phyloP scores from a whole-genome alignment of 2,797 vertebrate genomes.

The Heterohyrax brucei region DNA sequence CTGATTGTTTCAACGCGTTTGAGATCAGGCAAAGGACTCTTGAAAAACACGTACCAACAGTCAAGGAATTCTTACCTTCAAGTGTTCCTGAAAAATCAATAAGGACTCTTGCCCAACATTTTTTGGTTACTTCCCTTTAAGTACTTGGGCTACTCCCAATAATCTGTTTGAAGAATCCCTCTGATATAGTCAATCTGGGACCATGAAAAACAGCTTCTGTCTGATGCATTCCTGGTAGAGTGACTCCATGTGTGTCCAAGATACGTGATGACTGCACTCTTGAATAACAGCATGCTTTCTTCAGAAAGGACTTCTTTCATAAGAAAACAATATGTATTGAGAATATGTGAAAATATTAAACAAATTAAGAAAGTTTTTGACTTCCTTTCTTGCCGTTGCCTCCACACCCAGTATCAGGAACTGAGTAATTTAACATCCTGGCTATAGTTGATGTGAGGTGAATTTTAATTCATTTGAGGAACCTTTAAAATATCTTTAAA shows the following conservation, averaged over 20 bases:
- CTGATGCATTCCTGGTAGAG: conserved; percentile 19
- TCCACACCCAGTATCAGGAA: background rate
- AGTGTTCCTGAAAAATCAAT: conserved; percentile 36
- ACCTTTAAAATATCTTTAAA: conserved; percentile 20
- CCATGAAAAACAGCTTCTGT: conserved; percentile 33
- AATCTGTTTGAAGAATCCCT: conserved; percentile 1
- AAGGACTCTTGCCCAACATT: background rate
- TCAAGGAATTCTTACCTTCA: conserved; percentile 51
- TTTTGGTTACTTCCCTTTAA: conserved; percentile 38
- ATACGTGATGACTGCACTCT: background rate
- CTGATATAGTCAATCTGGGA: background rate
- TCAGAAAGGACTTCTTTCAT: background rate
- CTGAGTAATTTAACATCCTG: conserved; percentile 35
- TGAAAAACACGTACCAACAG: background rate
- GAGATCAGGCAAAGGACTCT: background rate
- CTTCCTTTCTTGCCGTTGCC: background rate
- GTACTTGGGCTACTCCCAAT: background rate
- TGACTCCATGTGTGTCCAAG: background rate
- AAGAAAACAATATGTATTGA: conserved; percentile 14
- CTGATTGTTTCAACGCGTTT: conserved; percentile 1
- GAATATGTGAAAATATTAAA: conserved; percentile 60
- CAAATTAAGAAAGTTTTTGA: background rate
- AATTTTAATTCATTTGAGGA: conserved; percentile 48
- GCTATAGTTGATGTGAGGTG: conserved; percentile 24
- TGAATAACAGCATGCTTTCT: background rate